Base-by-base conservation (phyloP, 1,140 invertebrate species). In the Pissodes strobi region DNA sequence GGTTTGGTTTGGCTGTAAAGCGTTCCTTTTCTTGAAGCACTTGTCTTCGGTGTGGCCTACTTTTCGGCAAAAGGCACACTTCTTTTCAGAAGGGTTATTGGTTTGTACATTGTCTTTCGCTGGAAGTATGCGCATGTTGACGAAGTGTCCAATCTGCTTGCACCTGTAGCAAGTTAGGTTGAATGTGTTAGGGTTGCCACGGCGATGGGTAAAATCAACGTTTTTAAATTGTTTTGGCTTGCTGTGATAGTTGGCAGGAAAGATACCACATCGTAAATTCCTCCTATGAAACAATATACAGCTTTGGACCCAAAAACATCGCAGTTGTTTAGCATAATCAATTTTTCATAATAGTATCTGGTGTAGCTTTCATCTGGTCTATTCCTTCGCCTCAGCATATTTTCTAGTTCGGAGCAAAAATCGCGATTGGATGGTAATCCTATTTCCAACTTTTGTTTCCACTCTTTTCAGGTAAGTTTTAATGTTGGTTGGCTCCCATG, bases 271-370 rank as follows among this genome's bases (percentile, higher is more conserved):
- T 68, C 66, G 3, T 46, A 13, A 15, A 68, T 68, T 1, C 75
- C 75, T n/a, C 68, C 55, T 19, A 77, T 76, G 9, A 78, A 69
- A 45, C 76, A 76, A 0, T 74, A 78, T 0, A 79, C 71, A 12
- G 51, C 69, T n/a, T 74, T 71, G 6, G 2, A n/a, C 9, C 72
- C 72, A n/a, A 64, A 66, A 34, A 78, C 46, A 25, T 77, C 71
- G 37, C 76, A 78, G 0, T 67, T 59, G 30, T 71, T 74, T 17
- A 74, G 73, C 67, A 78, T 68, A 0, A 74, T 69, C 3, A 74
- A 9, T 61, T 66, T 64, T 18, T 67, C 64, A 30, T 60, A 59
- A 41, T 58, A 64, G 19, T 69, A 66, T 48, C 51, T 39, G 3
- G 15, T 22, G 18, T 63, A 67, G 17, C 12, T n/a, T 17, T 41